Evolutionary conservation across 2,888 invertebrate genomes (phyloP), one percentile per base, ranked within the genome.

Genomic region (Agonopterix subpropinquella): DNA sequence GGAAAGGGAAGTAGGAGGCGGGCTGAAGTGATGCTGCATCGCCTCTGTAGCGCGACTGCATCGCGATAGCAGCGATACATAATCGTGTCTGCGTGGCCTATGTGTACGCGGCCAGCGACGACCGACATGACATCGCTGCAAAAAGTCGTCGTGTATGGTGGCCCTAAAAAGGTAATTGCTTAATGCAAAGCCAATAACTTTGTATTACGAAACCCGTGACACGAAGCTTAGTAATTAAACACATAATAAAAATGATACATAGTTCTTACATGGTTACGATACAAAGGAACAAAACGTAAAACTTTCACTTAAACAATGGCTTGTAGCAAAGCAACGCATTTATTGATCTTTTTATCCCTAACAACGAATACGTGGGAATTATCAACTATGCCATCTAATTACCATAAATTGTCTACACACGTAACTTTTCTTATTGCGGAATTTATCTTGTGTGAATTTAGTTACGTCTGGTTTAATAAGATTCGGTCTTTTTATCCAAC

Each of bases 231-330:
- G 37, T 36, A 28, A 28, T 28, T 28, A 43, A 35, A 42, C 43
- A 11, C 43, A 39, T 47, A 49, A 46, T 35, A 37, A 42, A 18
- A 41, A 13, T 10, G 11, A 46, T 46, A 42, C 53, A 57, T 56
- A 59, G 45, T 52, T 52, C 41, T 48, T 28, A 28, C 55, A 52
- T 58, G 57, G 45, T 52, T 52, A 44, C 52, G 58, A 55, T 58
- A 62, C 13, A 54, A 49, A 54, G 54, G 61, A 54, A 48, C 57
- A 58, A 46, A 62, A 61, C 60, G 62, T 42, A 8, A n/a, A 82
- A 85, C 87, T 87, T 87, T 87, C 85, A 83, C 86, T 78, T 60
- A 58, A 58, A 77, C 74, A 77, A 81, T 82, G 62, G 70, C 61
- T 57, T 64, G 65, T 65, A 70, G 75, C 77, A 70, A 73, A 70